Conservation (phyloP, 2,888 invertebrate genomes). For the Lepidonotus clava region DNA sequence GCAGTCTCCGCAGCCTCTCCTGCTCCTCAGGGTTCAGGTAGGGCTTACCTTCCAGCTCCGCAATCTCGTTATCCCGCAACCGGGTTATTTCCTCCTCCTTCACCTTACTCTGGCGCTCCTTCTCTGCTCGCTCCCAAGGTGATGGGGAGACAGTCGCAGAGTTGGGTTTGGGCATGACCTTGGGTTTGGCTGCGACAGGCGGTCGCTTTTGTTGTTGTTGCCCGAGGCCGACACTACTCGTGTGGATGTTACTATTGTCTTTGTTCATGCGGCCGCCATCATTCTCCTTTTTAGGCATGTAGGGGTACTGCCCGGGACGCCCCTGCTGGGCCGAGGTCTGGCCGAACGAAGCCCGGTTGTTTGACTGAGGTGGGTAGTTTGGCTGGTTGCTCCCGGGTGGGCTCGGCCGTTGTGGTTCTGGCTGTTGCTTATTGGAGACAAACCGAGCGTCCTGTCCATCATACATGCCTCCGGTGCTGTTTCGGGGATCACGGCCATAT, state of each 20-base stretch:
- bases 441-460: slow-evolving; percentile 14
- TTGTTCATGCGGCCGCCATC: not conserved
- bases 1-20: slow-evolving; percentile 82
- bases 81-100: slow-evolving; percentile 61
- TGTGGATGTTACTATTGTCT: slow-evolving; percentile 21
- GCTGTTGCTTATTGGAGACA: not conserved
- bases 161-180: slow-evolving; percentile 49
- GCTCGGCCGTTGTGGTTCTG: slow-evolving; percentile 42
- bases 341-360: not conserved
- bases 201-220: slow-evolving; percentile 52
- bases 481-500: not conserved
- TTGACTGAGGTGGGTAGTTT: not conserved
- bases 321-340: not conserved
- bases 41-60: slow-evolving; percentile 86
- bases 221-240: not conserved
- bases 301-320: not conserved
- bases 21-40: slow-evolving; percentile 71
- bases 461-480: not conserved
- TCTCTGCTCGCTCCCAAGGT: slow-evolving; percentile 89
- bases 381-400: slow-evolving; percentile 27
- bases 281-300: slow-evolving; percentile 42
- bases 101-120: slow-evolving; percentile 59
- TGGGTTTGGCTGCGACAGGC: slow-evolving; percentile 62
- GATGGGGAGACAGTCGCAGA: slow-evolving; percentile 63
- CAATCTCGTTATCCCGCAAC: slow-evolving; percentile 69